phyloP scores from a whole-genome alignment of 1,140 invertebrate genomes.

The Plodia interpunctella region DNA sequence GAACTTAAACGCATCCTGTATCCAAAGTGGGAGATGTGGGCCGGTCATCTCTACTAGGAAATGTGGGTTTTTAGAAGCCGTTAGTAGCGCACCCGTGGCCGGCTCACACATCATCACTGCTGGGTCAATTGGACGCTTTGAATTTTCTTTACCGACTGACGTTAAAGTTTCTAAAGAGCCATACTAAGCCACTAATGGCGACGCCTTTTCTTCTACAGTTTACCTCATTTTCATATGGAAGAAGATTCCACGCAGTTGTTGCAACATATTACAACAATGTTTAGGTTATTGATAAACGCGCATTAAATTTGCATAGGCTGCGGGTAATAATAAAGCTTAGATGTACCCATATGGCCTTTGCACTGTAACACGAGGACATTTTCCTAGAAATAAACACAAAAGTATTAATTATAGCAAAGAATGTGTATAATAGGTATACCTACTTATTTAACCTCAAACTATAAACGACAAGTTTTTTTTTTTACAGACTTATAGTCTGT shows the following conservation, averaged over 20 bases:
- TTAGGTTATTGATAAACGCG: slow-evolving; percentile 35
- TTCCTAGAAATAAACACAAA: slow-evolving; percentile 23
- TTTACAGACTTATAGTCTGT: no score
- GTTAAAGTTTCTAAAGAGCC: slow-evolving; percentile 25
- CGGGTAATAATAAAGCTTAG: slow-evolving; percentile 58
- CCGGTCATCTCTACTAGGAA: slow-evolving; percentile 56
- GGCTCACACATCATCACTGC: slow-evolving; percentile 39
- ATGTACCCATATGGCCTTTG: slow-evolving; percentile 49
- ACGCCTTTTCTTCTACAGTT: not conserved
- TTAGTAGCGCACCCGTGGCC: slow-evolving; percentile 44
- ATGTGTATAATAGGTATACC: not conserved
- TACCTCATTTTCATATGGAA: slow-evolving; percentile 10
- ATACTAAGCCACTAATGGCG: not conserved
- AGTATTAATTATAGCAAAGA: slow-evolving; percentile 5
- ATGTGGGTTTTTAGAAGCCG: slow-evolving; percentile 65
- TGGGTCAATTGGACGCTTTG: slow-evolving; percentile 45
- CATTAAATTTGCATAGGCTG: slow-evolving; percentile 59
- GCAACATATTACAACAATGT: slow-evolving; percentile 28
- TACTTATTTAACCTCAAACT: not conserved
- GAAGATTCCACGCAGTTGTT: slow-evolving; percentile 28
- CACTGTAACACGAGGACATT: slow-evolving; percentile 49
- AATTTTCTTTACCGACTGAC: slow-evolving; percentile 19
- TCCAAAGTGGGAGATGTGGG: slow-evolving; percentile 45
- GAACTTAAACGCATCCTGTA: slow-evolving; percentile 64
- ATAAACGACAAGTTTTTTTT: not conserved